phyloP scores from a whole-genome alignment of 2,888 invertebrate genomes.

The Drosophila mercatorum region DNA sequence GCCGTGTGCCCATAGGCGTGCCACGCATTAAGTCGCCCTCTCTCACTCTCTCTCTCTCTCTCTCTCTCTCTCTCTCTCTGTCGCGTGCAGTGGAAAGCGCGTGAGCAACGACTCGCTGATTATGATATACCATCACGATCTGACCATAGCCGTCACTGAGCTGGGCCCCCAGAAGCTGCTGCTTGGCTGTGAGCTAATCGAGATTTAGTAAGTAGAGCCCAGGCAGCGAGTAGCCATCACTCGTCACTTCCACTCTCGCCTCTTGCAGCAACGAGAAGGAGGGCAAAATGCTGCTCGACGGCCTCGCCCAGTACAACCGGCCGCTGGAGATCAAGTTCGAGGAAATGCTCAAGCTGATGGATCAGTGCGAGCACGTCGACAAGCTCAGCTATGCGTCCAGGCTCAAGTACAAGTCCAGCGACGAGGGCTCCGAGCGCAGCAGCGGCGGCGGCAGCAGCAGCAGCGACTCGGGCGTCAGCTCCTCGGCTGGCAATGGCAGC shows the following conservation, averaged over 20 bases:
- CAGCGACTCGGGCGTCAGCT: constrained; percentile 9
- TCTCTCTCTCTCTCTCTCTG: neutral
- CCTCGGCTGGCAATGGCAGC: constrained; percentile 24
- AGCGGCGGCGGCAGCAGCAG: constrained; percentile 82
- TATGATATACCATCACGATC: constrained; percentile 92
- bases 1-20: constrained; percentile 68
- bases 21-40: constrained; percentile 21
- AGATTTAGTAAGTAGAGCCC: constrained; percentile 91
- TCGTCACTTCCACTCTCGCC: constrained; percentile 31
- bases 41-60: neutral
- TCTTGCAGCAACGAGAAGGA: constrained; percentile 88
- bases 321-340: constrained; percentile 89
- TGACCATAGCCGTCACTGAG: constrained; percentile 93
- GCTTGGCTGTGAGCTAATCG: constrained; percentile 92
- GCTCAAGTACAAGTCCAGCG: constrained; percentile 66
- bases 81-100: constrained; percentile 87
- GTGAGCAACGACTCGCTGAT: constrained; percentile 88
- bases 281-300: constrained; percentile 87
- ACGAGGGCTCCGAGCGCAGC: constrained; percentile 46
- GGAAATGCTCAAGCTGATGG: constrained; percentile 92
- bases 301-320: constrained; percentile 87
- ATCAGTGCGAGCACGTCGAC: constrained; percentile 90
- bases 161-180: constrained; percentile 89
- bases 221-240: neutral
- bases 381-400: constrained; percentile 71